Base-by-base conservation (phyloP, 2,888 invertebrate genomes). In the Camponotus fellah region DNA sequence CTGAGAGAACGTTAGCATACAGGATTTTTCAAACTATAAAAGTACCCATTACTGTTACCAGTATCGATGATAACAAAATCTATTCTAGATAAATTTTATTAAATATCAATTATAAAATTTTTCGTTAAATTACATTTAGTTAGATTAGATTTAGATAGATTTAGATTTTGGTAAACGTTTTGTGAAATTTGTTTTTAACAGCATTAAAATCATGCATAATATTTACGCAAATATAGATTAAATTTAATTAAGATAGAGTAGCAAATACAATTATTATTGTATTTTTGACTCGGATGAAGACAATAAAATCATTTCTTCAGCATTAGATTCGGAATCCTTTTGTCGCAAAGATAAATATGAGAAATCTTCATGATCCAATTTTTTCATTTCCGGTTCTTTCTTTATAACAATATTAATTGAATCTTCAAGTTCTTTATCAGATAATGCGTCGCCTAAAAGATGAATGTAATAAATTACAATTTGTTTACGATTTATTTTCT, bases 291-390 rank as follows among this genome's bases (percentile, higher is more conserved):
- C 34, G 0, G 43, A 0, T 10, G 26, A 1, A 0, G 62, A 43
- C 8, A 79, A 49, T 76, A 85, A 75, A 3, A 46, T 21, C 34
- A 79, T 9, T 60, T 82, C 75, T 60, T 86, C 86, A 2, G 17
- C 17, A 17, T 6, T n/a, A 2, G 32, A n/a, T 34, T 56, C 71
- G 2, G 66, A 46, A n/a, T 82, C 58, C 9, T 72, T 37, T 6
- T 1, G 58, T 74, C 3, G 79, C 3, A 12, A 60, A 79, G 37
- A 53, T 53, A n/a, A 43, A 40, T 69, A 10, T 2, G 26, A 68
- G 1, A 60, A 21, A 5, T 46, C 26, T 46, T 0, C 26, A 21
- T 6, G 1, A 49, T 0, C 71, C 40, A 32, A 56, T 8, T 21
- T 58, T 72, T 34, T 17, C 12, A 17, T 60, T 34, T 79, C 79